Evolutionary conservation across 2,888 invertebrate species (phyloP).

Genomic region (Thyatira batis): DNA sequence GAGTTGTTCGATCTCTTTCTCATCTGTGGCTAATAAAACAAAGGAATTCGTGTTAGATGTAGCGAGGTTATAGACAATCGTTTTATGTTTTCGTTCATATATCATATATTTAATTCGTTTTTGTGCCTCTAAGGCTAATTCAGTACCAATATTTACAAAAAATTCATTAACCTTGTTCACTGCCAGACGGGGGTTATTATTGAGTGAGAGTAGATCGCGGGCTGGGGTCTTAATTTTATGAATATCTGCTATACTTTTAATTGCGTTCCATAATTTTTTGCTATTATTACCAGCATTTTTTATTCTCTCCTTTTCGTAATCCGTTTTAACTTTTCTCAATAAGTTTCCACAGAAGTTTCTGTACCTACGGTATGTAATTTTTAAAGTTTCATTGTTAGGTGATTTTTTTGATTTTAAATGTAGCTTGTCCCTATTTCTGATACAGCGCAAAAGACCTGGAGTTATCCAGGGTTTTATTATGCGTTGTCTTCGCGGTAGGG

Average conservation of each 20-base stretch:
- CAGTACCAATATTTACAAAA: not conserved
- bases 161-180: not conserved
- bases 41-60: not conserved
- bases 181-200: not conserved
- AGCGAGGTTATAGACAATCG: not conserved
- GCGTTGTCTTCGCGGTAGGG: not conserved
- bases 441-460: too few species aligned
- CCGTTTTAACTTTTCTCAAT: not conserved
- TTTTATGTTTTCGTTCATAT: too few species aligned
- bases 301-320: not conserved
- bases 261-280: slow-evolving; percentile 4
- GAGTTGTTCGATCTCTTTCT: not conserved
- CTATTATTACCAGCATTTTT: not conserved
- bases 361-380: slow-evolving; percentile 1
- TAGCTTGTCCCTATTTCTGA: not conserved
- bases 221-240: not conserved
- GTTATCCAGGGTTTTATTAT: not conserved
- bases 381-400: slow-evolving; percentile 1
- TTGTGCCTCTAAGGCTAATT: not conserved
- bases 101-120: too few species aligned
- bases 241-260: slow-evolving; percentile 3
- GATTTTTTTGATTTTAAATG: slow-evolving; percentile 1
- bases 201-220: not conserved
- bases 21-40: not conserved
- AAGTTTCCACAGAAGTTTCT: slow-evolving; percentile 1